phyloP scores from a whole-genome alignment of 2,797 vertebrate species.

The Acipenser ruthenus region DNA sequence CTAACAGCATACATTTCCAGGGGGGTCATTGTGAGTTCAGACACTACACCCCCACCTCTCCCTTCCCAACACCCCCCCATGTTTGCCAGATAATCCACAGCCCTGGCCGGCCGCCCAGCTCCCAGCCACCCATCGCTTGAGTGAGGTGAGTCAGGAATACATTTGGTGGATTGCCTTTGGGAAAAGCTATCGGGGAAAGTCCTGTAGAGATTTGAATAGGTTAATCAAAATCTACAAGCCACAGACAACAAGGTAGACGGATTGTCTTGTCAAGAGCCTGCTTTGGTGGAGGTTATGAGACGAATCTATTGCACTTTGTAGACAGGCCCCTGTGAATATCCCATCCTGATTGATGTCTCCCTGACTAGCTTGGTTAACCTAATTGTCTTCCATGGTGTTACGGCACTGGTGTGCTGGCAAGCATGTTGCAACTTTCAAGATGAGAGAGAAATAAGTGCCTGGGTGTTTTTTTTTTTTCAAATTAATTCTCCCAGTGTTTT shows the following conservation, averaged over 20 bases:
- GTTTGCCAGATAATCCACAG: too few relatives aligned
- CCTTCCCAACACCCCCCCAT: too few relatives aligned
- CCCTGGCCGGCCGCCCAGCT: background rate
- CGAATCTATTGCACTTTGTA: background rate
- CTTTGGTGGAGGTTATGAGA: conserved; percentile 5
- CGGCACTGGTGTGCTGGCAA: too few relatives aligned
- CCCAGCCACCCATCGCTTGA: background rate
- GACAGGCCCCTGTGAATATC: background rate
- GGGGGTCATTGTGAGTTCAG: too few relatives aligned
- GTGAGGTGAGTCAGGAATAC: background rate
- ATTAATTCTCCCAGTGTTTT: too few relatives aligned
- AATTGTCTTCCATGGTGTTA: too few relatives aligned
- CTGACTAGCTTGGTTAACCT: conserved; percentile 2
- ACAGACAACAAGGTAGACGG: conserved; percentile 7
- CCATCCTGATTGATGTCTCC: conserved; percentile 6
- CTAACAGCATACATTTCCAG: too few relatives aligned
- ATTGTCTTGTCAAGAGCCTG: background rate
- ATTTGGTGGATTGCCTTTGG: background rate
- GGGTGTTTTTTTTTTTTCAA: too few relatives aligned
- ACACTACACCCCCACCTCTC: too few relatives aligned
- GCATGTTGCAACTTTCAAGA: too few relatives aligned
- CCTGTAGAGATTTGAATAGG: background rate
- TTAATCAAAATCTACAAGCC: conserved; percentile 9
- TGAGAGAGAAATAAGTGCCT: too few relatives aligned
- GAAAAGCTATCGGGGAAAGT: background rate